A percentile compares a stretch with the other conserved stretches of the same genome.
These are phyloP conservation scores for Erebia aethiops DNA, from an alignment of 2,888 invertebrate genomes.

Conservation along the genomic window DNA sequence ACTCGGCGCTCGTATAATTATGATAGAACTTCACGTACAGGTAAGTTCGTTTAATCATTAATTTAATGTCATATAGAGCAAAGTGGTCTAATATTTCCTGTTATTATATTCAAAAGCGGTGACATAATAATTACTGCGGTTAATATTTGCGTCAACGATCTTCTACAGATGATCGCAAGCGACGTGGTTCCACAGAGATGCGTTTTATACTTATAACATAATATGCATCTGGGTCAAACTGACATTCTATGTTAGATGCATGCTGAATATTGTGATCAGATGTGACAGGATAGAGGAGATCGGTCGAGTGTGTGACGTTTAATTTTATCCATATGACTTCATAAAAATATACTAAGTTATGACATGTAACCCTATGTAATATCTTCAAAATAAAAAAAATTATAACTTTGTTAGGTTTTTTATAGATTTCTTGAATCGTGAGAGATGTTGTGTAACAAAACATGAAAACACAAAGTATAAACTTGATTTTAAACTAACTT, in stretches of 20 bases:
- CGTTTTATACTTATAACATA: slow-evolving; percentile 21
- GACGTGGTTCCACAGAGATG: slow-evolving; percentile 25
- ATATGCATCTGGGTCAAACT: slow-evolving; percentile 39
- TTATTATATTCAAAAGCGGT: neutral
- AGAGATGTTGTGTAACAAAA: too few relatives aligned
- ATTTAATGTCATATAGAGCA: neutral
- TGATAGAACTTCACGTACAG: too few relatives aligned
- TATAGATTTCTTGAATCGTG: too few relatives aligned
- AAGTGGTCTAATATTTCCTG: slow-evolving; percentile 2
- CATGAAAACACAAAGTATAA: too few relatives aligned
- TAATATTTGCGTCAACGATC: slow-evolving; percentile 11
- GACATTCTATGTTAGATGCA: slow-evolving; percentile 28
- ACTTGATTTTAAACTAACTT: too few relatives aligned
- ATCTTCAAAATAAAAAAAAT: neutral
- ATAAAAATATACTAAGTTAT: neutral
- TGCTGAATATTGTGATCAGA: slow-evolving; percentile 28
- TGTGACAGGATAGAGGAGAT: slow-evolving; percentile 26
- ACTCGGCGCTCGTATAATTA: too few relatives aligned
- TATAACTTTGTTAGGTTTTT: neutral
- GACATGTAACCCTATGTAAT: neutral
- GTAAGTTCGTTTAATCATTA: too few relatives aligned
- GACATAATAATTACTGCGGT: slow-evolving; percentile 13
- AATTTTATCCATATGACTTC: slow-evolving; percentile 19
- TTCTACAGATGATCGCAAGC: slow-evolving; percentile 14
- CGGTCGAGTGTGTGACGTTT: slow-evolving; percentile 26